phyloP scores from a whole-genome alignment of 2,113 vertebrate species.

The Coregonus clupeaformis region DNA sequence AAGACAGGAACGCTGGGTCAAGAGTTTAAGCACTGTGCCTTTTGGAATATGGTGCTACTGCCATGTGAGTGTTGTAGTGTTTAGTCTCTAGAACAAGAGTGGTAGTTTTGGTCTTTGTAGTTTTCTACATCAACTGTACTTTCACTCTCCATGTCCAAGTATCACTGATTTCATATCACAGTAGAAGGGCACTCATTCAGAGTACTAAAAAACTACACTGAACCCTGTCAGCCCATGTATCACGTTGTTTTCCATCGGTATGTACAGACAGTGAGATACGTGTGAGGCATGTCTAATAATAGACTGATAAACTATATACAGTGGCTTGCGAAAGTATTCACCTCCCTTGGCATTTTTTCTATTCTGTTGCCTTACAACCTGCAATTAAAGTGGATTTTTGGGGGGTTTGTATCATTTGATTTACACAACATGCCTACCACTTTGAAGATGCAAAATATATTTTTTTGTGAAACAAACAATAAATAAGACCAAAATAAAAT shows the following conservation, averaged over 20 bases:
- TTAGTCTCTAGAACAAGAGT: too few species aligned
- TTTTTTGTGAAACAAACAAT: too few species aligned
- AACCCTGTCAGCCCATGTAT: not conserved
- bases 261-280: constrained; percentile 15
- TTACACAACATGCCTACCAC: too few species aligned
- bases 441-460: too few species aligned
- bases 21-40: not conserved
- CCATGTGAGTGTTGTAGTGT: not conserved
- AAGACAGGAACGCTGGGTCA: not conserved
- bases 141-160: not conserved
- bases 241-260: not conserved
- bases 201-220: not conserved
- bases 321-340: too few species aligned
- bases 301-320: constrained; percentile 32
- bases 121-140: not conserved
- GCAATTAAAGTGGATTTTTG: too few species aligned
- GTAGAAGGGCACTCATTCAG: not conserved
- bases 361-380: too few species aligned
- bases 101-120: not conserved
- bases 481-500: too few species aligned
- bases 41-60: not conserved
- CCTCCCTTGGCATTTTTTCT: too few species aligned
- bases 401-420: too few species aligned
- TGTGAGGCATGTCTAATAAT: constrained; percentile 27
- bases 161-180: not conserved